Evolutionary conservation across 2,888 invertebrate species (phyloP).

Genomic region (Cyrtodaria siliqua): DNA sequence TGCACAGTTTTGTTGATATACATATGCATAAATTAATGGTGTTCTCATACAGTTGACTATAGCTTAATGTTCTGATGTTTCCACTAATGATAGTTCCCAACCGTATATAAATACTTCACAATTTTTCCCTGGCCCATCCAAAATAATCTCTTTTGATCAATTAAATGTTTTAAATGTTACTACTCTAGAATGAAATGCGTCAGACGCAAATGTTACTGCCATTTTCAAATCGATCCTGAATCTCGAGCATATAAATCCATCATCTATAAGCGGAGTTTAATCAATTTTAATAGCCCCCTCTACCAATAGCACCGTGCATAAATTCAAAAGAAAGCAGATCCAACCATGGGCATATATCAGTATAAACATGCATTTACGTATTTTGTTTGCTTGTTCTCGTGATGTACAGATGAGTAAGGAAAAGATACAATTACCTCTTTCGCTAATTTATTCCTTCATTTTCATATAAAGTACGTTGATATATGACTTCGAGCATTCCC

Average conservation of each 20-base stretch:
- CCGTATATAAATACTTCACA: neutral
- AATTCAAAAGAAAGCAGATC: constrained; percentile 39
- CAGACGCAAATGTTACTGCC: constrained; percentile 19
- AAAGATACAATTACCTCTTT: constrained; percentile 45
- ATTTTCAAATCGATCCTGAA: constrained; percentile 32
- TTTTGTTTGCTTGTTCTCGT: constrained; percentile 39
- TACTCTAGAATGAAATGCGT: constrained; percentile 17
- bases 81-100: too few species aligned
- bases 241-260: constrained; percentile 30
- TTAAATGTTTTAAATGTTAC: constrained; percentile 17
- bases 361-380: constrained; percentile 45
- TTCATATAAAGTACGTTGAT: constrained; percentile 55
- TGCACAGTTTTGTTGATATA: too few species aligned
- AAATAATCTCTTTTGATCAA: constrained; percentile 14
- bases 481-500: neutral
- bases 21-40: too few species aligned
- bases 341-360: constrained; percentile 28
- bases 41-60: too few species aligned
- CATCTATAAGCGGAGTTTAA: constrained; percentile 28
- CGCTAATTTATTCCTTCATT: constrained; percentile 42
- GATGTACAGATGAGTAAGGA: constrained; percentile 34
- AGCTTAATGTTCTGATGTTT: too few species aligned
- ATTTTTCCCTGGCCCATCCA: neutral
- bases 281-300: constrained; percentile 29
- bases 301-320: constrained; percentile 18